phyloP scores from a whole-genome alignment of 2,113 vertebrate species.

The Poeciliopsis turrubarensis region DNA sequence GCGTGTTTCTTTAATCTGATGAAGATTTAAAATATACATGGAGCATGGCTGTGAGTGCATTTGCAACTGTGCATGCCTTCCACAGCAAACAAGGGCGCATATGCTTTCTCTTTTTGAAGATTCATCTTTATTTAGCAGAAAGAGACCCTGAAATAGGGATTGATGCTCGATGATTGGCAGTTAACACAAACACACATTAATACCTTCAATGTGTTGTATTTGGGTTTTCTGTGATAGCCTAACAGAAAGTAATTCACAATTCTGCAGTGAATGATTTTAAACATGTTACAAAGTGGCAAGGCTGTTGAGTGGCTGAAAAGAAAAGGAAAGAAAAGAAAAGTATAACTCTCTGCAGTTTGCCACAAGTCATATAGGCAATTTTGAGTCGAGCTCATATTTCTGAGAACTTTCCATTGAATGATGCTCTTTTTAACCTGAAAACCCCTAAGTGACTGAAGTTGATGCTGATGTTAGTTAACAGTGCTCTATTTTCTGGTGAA shows the following conservation, averaged over 20 bases:
- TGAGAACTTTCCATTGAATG: too few relatives aligned
- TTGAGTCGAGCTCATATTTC: too few relatives aligned
- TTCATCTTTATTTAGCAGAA: neutral
- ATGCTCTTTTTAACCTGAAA: too few relatives aligned
- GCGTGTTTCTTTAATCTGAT: conserved; percentile 55
- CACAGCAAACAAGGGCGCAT: neutral
- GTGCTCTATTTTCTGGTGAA: too few relatives aligned
- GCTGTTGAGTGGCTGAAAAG: too few relatives aligned
- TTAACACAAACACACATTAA: neutral
- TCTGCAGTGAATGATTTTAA: neutral
- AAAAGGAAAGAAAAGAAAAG: too few relatives aligned
- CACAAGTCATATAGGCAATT: too few relatives aligned
- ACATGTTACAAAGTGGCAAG: neutral
- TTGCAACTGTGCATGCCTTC: neutral
- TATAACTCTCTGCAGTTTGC: too few relatives aligned
- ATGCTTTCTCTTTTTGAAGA: neutral
- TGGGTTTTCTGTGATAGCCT: neutral
- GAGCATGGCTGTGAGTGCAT: conserved; percentile 1
- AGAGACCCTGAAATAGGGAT: neutral
- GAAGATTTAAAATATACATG: conserved; percentile 44
- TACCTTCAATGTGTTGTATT: neutral
- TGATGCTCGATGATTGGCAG: neutral
- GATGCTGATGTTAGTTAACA: too few relatives aligned
- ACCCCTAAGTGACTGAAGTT: too few relatives aligned
- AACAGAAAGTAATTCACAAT: neutral